Conservation (phyloP, 2,888 invertebrate species). For the Podabrus alpinus region DNA sequence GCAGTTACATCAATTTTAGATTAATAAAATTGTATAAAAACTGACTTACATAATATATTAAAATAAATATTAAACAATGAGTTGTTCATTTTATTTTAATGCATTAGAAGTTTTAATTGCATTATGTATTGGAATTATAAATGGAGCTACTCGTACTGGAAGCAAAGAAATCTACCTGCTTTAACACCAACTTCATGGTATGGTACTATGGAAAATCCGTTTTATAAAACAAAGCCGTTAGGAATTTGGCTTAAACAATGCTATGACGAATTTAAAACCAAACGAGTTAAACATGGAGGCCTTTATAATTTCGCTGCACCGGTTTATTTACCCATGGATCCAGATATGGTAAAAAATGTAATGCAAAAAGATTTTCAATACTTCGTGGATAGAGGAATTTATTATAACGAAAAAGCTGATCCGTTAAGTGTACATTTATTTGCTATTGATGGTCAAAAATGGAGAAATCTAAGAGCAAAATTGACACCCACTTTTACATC, state of each 20-base stretch:
- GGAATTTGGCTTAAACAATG: constrained; percentile 20
- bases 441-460: constrained; percentile 43
- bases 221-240: constrained; percentile 3
- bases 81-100: background rate
- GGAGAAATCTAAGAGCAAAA: background rate
- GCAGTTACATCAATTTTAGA: constrained; percentile 25
- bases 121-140: constrained; percentile 23
- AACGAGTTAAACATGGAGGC: background rate
- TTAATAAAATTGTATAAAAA: constrained; percentile 54
- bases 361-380: constrained; percentile 48
- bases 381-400: constrained; percentile 47
- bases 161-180: constrained; percentile 37
- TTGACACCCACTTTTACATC: background rate
- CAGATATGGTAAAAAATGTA: constrained; percentile 46
- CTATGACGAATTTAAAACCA: constrained; percentile 27
- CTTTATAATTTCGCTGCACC: constrained; percentile 28
- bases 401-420: constrained; percentile 43
- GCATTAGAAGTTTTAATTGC: background rate
- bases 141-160: constrained; percentile 42
- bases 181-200: constrained; percentile 41
- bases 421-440: constrained; percentile 44
- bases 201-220: constrained; percentile 38
- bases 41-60: background rate
- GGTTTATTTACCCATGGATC: constrained; percentile 45
- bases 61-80: background rate